Evolutionary conservation across 2,113 vertebrate species (phyloP).

Genomic region (Pholis gunnellus): DNA sequence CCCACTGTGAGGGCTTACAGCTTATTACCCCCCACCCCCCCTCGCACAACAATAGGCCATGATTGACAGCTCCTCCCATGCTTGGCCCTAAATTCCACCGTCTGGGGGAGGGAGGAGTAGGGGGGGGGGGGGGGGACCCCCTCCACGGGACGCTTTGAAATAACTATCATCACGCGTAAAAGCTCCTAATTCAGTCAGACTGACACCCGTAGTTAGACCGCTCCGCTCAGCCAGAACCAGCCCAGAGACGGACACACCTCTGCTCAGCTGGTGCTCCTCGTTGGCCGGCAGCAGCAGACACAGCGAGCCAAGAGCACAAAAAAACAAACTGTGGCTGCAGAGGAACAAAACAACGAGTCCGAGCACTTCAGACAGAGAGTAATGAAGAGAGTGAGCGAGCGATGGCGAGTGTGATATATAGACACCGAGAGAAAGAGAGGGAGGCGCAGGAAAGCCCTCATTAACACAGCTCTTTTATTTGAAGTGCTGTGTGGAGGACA

Average conservation of each 20-base stretch:
- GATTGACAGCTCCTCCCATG: conserved; percentile 72
- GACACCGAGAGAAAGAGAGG: conserved; percentile 40
- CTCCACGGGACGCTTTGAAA: conserved; percentile 68
- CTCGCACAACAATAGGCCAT: conserved; percentile 64
- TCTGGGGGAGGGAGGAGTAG: conserved; percentile 24
- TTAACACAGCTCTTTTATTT: conserved; percentile 82
- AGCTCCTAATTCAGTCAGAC: conserved; percentile 67
- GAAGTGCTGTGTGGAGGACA: conserved; percentile 77
- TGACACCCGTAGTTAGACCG: conserved; percentile 63
- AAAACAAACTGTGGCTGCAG: conserved; percentile 14
- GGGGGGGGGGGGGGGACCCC: conserved; percentile 21
- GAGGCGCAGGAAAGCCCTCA: conserved; percentile 79
- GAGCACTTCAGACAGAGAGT: conserved; percentile 45
- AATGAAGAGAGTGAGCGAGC: conserved; percentile 60
- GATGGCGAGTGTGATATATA: conserved; percentile 32
- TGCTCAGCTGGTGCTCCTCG: conserved; percentile 17
- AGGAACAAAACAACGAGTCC: conserved; percentile 61
- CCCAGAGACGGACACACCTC: conserved; percentile 34
- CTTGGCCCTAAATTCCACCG: conserved; percentile 47
- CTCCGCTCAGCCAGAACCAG: conserved; percentile 34
- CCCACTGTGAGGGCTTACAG: conserved; percentile 71
- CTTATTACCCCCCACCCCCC: conserved; percentile 64
- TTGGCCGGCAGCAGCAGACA: background rate
- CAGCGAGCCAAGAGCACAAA: background rate
- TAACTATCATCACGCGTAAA: conserved; percentile 74